Evolutionary conservation across 2,113 vertebrate genomes (phyloP), one percentile per base, ranked within the genome.

Genomic region (Anhinga anhinga): DNA sequence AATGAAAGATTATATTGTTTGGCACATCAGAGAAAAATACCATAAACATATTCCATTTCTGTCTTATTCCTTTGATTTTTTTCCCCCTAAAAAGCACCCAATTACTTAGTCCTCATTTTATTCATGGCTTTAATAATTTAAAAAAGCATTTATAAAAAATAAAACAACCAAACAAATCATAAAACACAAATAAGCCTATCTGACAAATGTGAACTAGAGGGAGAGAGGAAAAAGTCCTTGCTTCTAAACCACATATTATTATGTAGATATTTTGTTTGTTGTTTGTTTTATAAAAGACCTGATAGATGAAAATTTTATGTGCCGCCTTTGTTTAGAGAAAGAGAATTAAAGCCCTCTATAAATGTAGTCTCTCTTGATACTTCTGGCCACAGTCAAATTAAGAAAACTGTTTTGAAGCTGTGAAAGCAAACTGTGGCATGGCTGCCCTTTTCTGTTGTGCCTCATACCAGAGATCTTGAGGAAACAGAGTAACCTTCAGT

Each of bases 71-170:
- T 94, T 93, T 91, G 67, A 94, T 91, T 85, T 81, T 70, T 79
- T 66, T 58, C 30, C 9, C 67, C 49, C 63, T 82, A 86, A 96
- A 93, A 96, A 71, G 7, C 40, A 94, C 14, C 15, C 85, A 88
- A 84, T 93, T 94, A 73, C 62, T 90, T 84, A 82, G 36, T 40
- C 21, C 4, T 90, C 50, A 52, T 84, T 82, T 92, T 81, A 90
- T 73, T 81, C 42, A 93, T 58, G 11, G 30, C 40, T 83, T 97
- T 82, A 96, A 92, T 96, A 93, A 92, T 93, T 94, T 73, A 2
- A 50, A 92, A 92, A 88, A 67, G 3, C 11, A 58, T 42, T 80
- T 82, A 86, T 86, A 90, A 94, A 93, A 95, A 80, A 90, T 61
- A 86, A 90, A 92, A 29, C 44, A 55, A 45, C 40, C 22, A 87